Percentiles rank a stretch among this genome's conserved stretches.
phyloP scores from a whole-genome alignment of 64 coral and sea anemone genomes.

The Montipora foliosa region DNA sequence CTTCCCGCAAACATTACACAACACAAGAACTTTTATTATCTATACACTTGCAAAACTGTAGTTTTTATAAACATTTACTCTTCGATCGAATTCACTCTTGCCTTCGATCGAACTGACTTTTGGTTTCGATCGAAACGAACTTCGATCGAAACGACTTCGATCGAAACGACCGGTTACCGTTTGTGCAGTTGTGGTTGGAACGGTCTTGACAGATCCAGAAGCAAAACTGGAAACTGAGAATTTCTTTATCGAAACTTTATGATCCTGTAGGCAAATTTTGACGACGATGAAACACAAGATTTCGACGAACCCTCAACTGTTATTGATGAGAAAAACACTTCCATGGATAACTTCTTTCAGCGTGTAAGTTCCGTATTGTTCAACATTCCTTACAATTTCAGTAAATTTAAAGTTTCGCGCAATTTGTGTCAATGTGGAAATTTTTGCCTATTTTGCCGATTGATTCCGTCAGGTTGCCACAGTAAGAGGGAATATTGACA shows the following conservation, averaged over 20 bases:
- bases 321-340: constrained; percentile 51
- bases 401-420: too few relatives aligned
- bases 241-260: constrained; percentile 12
- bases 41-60: too few relatives aligned
- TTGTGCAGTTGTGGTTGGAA: constrained; percentile 6
- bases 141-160: background rate
- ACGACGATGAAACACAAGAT: constrained; percentile 62
- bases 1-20: too few relatives aligned
- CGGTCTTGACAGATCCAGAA: background rate
- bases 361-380: constrained; percentile 47
- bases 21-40: too few relatives aligned
- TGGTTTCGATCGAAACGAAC: background rate
- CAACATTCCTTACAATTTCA: background rate
- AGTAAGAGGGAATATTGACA: constrained; percentile 75
- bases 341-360: constrained; percentile 77
- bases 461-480: constrained; percentile 45
- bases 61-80: too few relatives aligned
- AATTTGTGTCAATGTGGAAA: background rate
- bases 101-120: too few relatives aligned
- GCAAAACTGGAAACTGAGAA: background rate
- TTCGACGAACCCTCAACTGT: constrained; percentile 43
- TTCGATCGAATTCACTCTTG: too few relatives aligned
- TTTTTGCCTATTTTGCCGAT: background rate
- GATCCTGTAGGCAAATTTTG: constrained; percentile 45
- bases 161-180: constrained; percentile 61